Base-by-base conservation (phyloP, 2,888 invertebrate genomes). In the Arrhopalites spinosus region DNA sequence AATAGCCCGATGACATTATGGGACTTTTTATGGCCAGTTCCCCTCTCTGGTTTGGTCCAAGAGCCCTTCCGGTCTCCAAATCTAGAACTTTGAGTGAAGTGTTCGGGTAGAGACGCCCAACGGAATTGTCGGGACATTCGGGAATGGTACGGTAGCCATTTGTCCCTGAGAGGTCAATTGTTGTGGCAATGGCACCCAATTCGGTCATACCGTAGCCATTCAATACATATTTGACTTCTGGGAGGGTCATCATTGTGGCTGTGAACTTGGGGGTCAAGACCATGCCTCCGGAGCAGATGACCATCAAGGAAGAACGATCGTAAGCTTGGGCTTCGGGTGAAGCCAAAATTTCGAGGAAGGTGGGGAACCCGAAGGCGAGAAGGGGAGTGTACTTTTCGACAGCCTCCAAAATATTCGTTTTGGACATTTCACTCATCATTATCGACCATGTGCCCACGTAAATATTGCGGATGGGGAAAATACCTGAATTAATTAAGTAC, bases 131-230 rank as follows among this genome's bases (percentile, higher is more conserved):
- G 30, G 78, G 78, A n/a, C 66, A 27, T 29, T 70, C 63, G 0
- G 43, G 25, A 15, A 77, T 20, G n/a, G 71, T 20, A 30, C 20
- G 68, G 76, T 59, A 82, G 47, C 59, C 69, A 30, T 30, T 45
- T 30, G 73, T 77, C 1, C 43, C 43, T 17, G 78, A 71, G 20
- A 82, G 76, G 75, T 82, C 82, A 50, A 82, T 77, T 7, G 82
- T 82, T 13, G 78, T 81, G 29, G 82, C 79, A 7, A 79, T 61
- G 11, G 79, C 81, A 25, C 81, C 82, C 75, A 81, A 81, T 73
- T 81, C 82, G 1, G 81, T 81, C 82, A 82, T 79, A 7, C 81
- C 80, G 61, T 73, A 78, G 25, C 78, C 81, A 59, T 81, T 81
- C 23, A 79, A 53, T 0, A 79, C 79, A 30, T 73, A 67, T 53